Evolutionary conservation across 2,888 invertebrate species (phyloP).

Genomic region (Muschampia plurimacula): DNA sequence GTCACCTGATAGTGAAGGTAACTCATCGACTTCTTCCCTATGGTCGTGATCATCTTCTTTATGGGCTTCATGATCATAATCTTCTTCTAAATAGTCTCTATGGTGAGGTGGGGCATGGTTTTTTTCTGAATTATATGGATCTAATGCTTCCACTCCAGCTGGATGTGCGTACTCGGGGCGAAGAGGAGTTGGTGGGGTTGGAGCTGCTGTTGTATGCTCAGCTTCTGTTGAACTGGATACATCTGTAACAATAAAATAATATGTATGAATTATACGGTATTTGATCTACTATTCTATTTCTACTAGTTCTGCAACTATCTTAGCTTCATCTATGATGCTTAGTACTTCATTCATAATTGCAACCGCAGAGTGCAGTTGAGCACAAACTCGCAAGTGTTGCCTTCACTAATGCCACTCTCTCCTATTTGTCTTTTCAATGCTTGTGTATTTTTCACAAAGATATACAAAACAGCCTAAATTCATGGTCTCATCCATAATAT

Average conservation of each 20-base stretch:
- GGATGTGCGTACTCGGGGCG: constrained; percentile 81
- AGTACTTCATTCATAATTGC: no score
- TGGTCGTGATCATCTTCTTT: constrained; percentile 80
- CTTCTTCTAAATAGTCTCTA: constrained; percentile 79
- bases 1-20: constrained; percentile 78
- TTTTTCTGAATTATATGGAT: constrained; percentile 81
- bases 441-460: no score
- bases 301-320: no score
- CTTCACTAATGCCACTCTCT: no score
- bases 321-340: no score
- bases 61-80: constrained; percentile 77
- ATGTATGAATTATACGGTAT: no score
- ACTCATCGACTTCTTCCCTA: constrained; percentile 80
- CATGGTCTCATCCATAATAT: no score
- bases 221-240: constrained; percentile 68
- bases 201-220: constrained; percentile 64
- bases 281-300: no score
- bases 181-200: constrained; percentile 72
- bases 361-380: no score
- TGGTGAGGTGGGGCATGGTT: constrained; percentile 69
- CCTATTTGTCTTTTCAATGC: no score
- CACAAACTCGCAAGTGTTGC: no score
- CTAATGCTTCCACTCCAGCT: constrained; percentile 77
- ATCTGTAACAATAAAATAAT: constrained; percentile 59
- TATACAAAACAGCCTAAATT: no score